Base-by-base conservation (phyloP, 2,113 vertebrate genomes). In the Ophthalmolycus amberensis region DNA sequence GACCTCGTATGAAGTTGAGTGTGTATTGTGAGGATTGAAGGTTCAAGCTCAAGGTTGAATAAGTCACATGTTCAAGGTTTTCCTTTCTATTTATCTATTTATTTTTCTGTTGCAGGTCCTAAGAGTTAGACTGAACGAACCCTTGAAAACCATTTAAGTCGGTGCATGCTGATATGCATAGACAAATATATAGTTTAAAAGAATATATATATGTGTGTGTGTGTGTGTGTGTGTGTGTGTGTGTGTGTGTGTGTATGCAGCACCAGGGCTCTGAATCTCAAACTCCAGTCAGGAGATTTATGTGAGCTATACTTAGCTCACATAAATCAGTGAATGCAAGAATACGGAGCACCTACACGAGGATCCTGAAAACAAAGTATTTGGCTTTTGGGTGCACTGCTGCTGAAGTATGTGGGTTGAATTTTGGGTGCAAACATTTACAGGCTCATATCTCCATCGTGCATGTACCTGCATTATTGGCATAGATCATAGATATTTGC, bases 361-460 rank as follows among this genome's bases (percentile, higher is more conserved):
- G 79, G 75, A 65, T 77, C 72, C 25, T 52, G 59, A 65, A 80
- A 83, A 83, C 71, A 85, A 85, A 85, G n/a, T 73, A 62, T 88
- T 88, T 78, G 78, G 42, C 82, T 88, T 58, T 83, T 71, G 46
- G 70, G 40, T 4, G 3, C 59, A 10, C 54, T 46, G 52, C 67
- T 67, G 6, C 46, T 78, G n/a, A 75, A 64, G 52, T 68, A 81
- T 72, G 58, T 77, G 82, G 77, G 73, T 68, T 80, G 75, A 91
- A 91, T 82, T 77, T 71, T 44, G 71, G 78, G 46, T 60, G 84
- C 90, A 89, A 91, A 91, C 86, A 91, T 89, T 89, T 80, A 79
- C 80, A 84, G 44, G 78, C 82, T 62, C 46, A 59, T 84, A 68
- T 79, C 76, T 77, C 64, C 63, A 56, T 79, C 66, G 32, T 62